Evolutionary conservation across 2,113 vertebrate genomes (phyloP).

Genomic region (Gavialis gangeticus): DNA sequence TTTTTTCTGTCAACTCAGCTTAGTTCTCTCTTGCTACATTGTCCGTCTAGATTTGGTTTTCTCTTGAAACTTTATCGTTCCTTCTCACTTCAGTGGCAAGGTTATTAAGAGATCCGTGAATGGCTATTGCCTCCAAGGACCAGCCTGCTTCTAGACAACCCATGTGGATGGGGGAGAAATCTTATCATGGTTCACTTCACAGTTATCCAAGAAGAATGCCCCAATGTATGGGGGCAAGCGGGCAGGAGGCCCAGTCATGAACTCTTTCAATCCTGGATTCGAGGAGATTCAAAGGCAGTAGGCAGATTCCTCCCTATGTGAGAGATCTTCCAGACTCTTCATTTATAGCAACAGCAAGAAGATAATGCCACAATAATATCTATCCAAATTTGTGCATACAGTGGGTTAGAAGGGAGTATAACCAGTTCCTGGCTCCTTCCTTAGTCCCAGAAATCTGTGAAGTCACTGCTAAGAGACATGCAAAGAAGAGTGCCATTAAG

Average conservation of each 20-base stretch:
- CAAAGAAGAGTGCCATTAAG: background rate
- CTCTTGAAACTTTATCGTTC: rapidly evolving
- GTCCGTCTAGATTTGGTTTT: rapidly evolving
- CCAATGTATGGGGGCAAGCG: background rate
- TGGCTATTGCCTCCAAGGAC: background rate
- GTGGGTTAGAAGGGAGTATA: background rate
- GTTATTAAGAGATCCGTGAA: rapidly evolving
- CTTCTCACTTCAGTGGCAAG: rapidly evolving
- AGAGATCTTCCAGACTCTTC: background rate
- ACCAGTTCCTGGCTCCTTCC: background rate
- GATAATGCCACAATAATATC: background rate
- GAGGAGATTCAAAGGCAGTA: background rate
- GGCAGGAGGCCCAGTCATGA: background rate
- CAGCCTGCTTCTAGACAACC: rapidly evolving
- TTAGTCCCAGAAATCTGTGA: background rate
- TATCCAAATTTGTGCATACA: too few relatives aligned
- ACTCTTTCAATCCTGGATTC: background rate
- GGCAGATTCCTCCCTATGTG: too few relatives aligned
- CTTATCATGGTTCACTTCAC: too few relatives aligned
- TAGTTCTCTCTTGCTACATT: background rate
- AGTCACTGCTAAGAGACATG: background rate
- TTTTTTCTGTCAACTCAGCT: rapidly evolving
- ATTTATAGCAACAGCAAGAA: background rate
- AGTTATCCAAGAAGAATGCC: background rate
- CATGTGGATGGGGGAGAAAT: rapidly evolving